These are phyloP conservation scores for Epirrhoe alternata DNA, from an alignment of 2,888 invertebrate genomes.

Conservation along the genomic window DNA sequence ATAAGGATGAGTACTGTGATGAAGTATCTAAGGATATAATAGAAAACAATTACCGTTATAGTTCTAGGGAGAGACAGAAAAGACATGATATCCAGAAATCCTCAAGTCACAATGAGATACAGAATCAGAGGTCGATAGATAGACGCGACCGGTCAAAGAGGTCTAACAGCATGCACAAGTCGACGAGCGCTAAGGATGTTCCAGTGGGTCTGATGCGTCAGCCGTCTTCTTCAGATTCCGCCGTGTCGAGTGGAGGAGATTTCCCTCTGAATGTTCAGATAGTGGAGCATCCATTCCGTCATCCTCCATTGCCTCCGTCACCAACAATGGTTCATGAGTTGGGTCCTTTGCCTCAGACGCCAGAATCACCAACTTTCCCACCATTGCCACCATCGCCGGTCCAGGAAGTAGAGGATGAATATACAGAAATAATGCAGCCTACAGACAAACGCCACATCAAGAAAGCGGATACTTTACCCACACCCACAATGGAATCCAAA, in stretches of 20 bases:
- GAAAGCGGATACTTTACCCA: slow-evolving; percentile 85
- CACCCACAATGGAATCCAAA: slow-evolving; percentile 77
- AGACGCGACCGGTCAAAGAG: slow-evolving; percentile 81
- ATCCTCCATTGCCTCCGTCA: slow-evolving; percentile 75
- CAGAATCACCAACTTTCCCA: slow-evolving; percentile 86
- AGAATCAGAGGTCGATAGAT: slow-evolving; percentile 80
- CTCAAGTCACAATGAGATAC: slow-evolving; percentile 87
- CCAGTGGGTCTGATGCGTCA: slow-evolving; percentile 83
- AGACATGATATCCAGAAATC: slow-evolving; percentile 86
- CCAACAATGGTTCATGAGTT: slow-evolving; percentile 73
- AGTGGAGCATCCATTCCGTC: slow-evolving; percentile 84
- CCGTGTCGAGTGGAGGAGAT: slow-evolving; percentile 83
- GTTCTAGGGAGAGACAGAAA: slow-evolving; percentile 82
- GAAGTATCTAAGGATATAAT: slow-evolving; percentile 81
- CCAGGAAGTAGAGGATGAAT: slow-evolving; percentile 91
- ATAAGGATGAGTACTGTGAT: slow-evolving; percentile 85
- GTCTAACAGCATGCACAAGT: slow-evolving; percentile 89
- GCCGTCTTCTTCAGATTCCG: slow-evolving; percentile 81
- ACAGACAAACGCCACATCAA: slow-evolving; percentile 77
- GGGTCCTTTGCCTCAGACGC: slow-evolving; percentile 80
- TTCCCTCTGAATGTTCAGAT: slow-evolving; percentile 88
- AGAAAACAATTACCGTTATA: slow-evolving; percentile 82
- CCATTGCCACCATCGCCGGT: slow-evolving; percentile 94
- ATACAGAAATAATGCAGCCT: slow-evolving; percentile 87
- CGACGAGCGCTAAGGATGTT: slow-evolving; percentile 90